Evolutionary conservation across 2,797 vertebrate genomes (phyloP).

Genomic region (Eulemur coronatus): DNA sequence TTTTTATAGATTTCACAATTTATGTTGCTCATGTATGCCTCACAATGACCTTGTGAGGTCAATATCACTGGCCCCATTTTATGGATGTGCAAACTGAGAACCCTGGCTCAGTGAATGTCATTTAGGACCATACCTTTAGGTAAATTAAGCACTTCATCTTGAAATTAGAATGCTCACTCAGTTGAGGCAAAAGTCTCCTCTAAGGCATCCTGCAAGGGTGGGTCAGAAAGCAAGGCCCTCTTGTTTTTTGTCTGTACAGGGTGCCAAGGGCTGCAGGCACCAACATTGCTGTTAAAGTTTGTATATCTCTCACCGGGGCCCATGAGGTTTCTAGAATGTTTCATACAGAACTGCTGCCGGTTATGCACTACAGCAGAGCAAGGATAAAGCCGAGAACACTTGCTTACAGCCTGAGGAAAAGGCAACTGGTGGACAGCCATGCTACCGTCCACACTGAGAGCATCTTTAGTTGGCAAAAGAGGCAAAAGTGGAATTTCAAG

Average conservation of each 20-base stretch:
- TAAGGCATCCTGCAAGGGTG: not conserved
- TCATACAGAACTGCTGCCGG: not conserved
- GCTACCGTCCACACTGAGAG: not conserved
- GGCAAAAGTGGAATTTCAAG: constrained; percentile 1
- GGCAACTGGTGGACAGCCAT: not conserved
- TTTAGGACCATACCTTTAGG: not conserved
- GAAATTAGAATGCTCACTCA: not conserved
- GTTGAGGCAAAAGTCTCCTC: not conserved
- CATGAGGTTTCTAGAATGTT: constrained; percentile 41
- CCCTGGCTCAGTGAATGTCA: not conserved
- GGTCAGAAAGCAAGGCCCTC: not conserved
- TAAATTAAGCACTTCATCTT: not conserved
- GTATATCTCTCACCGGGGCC: not conserved
- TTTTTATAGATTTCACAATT: not conserved
- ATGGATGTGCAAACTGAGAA: not conserved
- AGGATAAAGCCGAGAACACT: not conserved
- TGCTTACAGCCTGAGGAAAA: not conserved
- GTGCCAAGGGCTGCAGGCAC: not conserved
- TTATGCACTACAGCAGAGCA: not conserved
- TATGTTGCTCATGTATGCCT: not conserved
- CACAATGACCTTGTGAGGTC: not conserved
- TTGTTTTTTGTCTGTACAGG: not conserved
- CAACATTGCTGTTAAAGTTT: not conserved
- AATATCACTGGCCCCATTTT: not conserved
- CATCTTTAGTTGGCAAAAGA: not conserved